Conservation (phyloP, 2,797 vertebrate genomes). For the Eidolon dupreanum region DNA sequence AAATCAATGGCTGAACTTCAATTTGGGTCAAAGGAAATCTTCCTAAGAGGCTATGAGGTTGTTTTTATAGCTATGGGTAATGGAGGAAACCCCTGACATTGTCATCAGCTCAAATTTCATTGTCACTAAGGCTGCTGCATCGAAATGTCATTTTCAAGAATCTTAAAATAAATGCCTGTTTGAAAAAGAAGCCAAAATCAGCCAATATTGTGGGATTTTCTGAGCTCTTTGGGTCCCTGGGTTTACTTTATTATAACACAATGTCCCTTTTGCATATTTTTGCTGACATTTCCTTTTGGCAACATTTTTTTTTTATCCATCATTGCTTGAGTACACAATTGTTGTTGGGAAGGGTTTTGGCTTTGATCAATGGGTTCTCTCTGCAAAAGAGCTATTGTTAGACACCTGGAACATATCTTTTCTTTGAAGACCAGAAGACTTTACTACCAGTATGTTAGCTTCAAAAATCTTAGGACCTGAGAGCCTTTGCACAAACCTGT, state of each 20-base stretch:
- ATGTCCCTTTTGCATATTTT: conserved; percentile 63
- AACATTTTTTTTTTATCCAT: conserved; percentile 46
- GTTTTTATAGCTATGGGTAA: neutral
- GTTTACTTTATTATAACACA: conserved; percentile 43
- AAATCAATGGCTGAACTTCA: conserved; percentile 42
- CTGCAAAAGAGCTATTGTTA: conserved; percentile 56
- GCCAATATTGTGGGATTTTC: neutral
- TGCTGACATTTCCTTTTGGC: conserved; percentile 57
- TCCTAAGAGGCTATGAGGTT: neutral
- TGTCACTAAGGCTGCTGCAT: neutral
- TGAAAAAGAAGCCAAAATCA: conserved; percentile 3
- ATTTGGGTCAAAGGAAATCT: conserved; percentile 42
- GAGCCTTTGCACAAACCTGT: neutral
- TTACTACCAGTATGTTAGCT: neutral
- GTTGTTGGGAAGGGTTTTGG: neutral
- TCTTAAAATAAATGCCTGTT: conserved; percentile 3
- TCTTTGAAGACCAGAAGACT: conserved; percentile 16
- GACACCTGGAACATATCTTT: neutral
- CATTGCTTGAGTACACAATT: conserved; percentile 56
- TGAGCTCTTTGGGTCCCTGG: conserved; percentile 33
- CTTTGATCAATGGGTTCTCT: conserved; percentile 63
- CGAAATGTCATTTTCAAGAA: neutral
- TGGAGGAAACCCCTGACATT: neutral
- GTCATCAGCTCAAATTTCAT: conserved; percentile 42
- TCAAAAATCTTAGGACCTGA: neutral